Evolutionary conservation across 2,113 vertebrate species (phyloP).

Genomic region (Mastomys coucha): DNA sequence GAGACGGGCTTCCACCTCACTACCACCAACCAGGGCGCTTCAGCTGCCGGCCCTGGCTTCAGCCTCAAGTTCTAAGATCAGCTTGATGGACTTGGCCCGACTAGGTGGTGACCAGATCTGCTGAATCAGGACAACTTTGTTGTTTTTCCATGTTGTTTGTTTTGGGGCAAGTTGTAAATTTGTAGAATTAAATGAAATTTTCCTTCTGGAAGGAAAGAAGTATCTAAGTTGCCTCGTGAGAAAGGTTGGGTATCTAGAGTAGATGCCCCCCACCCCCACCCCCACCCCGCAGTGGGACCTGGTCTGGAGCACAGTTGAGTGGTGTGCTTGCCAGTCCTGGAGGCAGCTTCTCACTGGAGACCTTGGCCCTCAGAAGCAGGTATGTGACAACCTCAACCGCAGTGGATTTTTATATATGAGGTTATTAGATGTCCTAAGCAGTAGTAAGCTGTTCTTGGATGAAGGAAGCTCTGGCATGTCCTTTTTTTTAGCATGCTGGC

Average conservation of each 20-base stretch:
- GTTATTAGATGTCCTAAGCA: neutral
- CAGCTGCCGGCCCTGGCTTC: constrained; percentile 96
- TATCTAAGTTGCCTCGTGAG: accelerated
- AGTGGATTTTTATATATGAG: neutral
- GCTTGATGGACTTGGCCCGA: neutral
- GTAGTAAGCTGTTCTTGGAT: neutral
- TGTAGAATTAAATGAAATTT: constrained; percentile 88
- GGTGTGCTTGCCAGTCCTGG: neutral
- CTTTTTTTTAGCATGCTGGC: neutral
- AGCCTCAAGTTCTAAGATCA: constrained; percentile 95
- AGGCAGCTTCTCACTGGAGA: neutral
- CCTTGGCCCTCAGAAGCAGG: neutral
- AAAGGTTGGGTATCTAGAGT: neutral
- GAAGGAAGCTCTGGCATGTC: neutral
- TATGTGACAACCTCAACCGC: neutral
- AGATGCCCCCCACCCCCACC: neutral
- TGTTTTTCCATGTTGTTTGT: constrained; percentile 10
- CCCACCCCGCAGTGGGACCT: neutral
- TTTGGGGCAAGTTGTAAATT: constrained; percentile 85
- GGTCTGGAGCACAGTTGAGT: too few relatives aligned
- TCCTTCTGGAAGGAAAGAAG: constrained; percentile 65
- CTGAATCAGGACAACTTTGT: neutral
- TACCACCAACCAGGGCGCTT: constrained; percentile 96
- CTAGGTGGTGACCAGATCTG: too few relatives aligned
- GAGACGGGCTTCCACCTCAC: constrained; percentile 98